Evolutionary conservation across 2,797 vertebrate genomes (phyloP).

Genomic region (Pangasius macronema): DNA sequence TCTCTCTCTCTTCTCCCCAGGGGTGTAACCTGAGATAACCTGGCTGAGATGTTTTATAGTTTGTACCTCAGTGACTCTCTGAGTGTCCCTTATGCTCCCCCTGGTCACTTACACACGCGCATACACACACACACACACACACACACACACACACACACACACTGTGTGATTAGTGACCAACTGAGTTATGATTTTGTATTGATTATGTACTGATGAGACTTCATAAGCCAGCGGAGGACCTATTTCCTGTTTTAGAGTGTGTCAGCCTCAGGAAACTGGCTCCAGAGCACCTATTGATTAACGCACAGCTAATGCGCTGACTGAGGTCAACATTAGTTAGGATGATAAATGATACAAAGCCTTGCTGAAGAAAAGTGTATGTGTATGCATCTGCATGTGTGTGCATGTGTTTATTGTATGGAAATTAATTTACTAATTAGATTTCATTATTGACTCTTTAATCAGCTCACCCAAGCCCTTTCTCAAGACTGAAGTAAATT

Average conservation of each 20-base stretch:
- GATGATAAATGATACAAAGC: constrained; percentile 28
- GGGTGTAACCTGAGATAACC: constrained; percentile 54
- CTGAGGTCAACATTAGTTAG: constrained; percentile 33
- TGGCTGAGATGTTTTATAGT: constrained; percentile 59
- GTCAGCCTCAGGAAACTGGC: constrained; percentile 7
- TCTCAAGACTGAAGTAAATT: background rate
- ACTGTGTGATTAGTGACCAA: constrained; percentile 30
- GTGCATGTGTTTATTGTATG: background rate
- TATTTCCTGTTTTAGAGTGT: constrained; percentile 26
- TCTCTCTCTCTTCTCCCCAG: constrained; percentile 33
- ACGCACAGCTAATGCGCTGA: constrained; percentile 32
- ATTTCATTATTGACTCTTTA: constrained; percentile 1
- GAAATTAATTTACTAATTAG: constrained; percentile 13
- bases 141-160: background rate
- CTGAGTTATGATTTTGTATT: constrained; percentile 39
- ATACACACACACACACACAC: constrained; percentile 1
- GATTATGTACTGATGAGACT: constrained; percentile 34
- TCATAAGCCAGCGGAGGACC: constrained; percentile 18
- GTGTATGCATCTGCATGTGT: background rate
- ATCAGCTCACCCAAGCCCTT: background rate
- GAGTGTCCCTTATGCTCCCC: background rate
- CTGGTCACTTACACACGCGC: constrained; percentile 3
- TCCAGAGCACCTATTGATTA: constrained; percentile 35
- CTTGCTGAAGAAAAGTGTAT: background rate
- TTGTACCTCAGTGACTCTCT: constrained; percentile 47